Evolutionary conservation across 2,888 invertebrate genomes (phyloP).

Genomic region (Scrobipalpa atriplicella): DNA sequence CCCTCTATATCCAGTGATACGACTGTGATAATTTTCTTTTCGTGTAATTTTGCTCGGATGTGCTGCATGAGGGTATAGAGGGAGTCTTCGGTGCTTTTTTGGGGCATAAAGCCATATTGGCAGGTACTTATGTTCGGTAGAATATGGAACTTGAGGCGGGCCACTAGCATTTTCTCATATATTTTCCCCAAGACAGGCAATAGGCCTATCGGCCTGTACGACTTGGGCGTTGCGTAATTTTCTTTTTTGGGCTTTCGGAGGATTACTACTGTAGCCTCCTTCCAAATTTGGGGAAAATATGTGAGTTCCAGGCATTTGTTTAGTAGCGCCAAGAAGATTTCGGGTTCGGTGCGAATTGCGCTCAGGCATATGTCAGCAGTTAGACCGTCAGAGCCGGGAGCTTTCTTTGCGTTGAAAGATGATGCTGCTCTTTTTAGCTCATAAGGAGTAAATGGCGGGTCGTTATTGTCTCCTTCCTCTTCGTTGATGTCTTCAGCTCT

Average conservation of each 20-base stretch:
- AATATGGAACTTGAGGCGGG: too few relatives aligned
- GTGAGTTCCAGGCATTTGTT: too few relatives aligned
- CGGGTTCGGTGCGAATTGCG: not conserved
- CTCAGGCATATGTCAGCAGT: not conserved
- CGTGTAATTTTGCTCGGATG: too few relatives aligned
- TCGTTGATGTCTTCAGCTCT: too few relatives aligned
- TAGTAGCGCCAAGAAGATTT: not conserved
- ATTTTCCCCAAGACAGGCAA: slow-evolving; percentile 36
- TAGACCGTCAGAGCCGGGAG: not conserved
- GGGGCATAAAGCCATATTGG: too few relatives aligned
- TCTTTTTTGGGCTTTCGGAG: slow-evolving; percentile 37
- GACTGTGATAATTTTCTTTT: too few relatives aligned
- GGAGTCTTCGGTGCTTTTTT: too few relatives aligned
- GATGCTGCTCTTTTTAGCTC: not conserved
- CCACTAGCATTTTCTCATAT: too few relatives aligned
- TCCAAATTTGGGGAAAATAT: slow-evolving; percentile 36
- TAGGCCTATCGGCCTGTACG: slow-evolving; percentile 38
- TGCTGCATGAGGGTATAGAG: too few relatives aligned
- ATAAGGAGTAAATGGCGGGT: not conserved
- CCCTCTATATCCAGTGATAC: too few relatives aligned
- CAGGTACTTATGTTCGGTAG: too few relatives aligned
- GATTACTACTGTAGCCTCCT: slow-evolving; percentile 35
- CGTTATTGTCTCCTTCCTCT: not conserved
- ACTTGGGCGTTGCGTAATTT: slow-evolving; percentile 36
- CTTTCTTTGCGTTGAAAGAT: not conserved